Evolutionary conservation across 2,888 invertebrate species (phyloP).

Genomic region (Lydus trimaculatus): DNA sequence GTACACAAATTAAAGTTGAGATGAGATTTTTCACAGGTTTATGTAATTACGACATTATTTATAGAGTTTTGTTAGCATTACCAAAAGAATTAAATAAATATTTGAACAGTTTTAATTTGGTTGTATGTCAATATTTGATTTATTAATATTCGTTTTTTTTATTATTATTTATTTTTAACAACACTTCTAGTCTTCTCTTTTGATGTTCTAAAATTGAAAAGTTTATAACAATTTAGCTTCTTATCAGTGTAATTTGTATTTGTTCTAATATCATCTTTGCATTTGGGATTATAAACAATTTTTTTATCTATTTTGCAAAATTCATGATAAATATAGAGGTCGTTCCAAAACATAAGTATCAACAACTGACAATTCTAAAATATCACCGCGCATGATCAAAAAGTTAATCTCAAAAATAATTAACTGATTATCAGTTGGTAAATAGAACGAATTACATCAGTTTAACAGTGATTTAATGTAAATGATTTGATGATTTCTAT

Average conservation of each 20-base stretch:
- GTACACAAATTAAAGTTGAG: background rate
- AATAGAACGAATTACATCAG: background rate
- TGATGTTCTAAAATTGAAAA: background rate
- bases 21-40: background rate
- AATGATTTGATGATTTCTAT: background rate
- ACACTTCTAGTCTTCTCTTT: background rate
- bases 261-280: no score
- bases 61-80: background rate
- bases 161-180: background rate
- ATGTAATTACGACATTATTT: slow-evolving; percentile 1
- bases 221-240: background rate
- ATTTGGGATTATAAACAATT: no score
- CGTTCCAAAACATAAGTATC: no score
- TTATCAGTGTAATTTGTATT: background rate
- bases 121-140: background rate
- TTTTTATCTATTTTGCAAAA: no score
- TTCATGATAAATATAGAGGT: no score
- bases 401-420: no score
- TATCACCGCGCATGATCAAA: no score
- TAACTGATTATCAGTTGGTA: background rate
- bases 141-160: background rate
- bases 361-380: no score
- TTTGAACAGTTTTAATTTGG: background rate
- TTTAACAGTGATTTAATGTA: background rate
- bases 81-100: slow-evolving; percentile 6